These are phyloP conservation scores for Lithophane leautieri DNA, from an alignment of 2,888 invertebrate species.

Conservation along the genomic window DNA sequence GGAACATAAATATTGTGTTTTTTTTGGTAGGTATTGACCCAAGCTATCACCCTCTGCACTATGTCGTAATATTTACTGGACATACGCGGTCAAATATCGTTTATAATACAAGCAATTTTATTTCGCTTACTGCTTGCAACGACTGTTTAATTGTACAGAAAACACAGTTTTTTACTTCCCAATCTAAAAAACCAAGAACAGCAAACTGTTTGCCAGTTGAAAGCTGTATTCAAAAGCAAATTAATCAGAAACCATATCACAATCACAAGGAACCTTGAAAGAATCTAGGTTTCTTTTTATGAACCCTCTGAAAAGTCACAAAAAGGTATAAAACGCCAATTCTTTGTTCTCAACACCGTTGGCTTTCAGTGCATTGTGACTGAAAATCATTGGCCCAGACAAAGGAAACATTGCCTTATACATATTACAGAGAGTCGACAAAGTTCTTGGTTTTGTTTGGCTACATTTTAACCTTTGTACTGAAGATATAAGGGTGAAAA, in stretches of 20 bases:
- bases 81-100: background rate
- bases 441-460: no score
- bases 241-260: constrained; percentile 7
- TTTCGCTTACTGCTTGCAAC: background rate
- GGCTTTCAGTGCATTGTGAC: constrained; percentile 2
- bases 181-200: background rate
- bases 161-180: background rate
- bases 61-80: no score
- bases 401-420: constrained; percentile 8
- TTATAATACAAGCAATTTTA: background rate
- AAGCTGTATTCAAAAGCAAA: background rate
- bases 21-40: no score
- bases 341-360: constrained; percentile 23
- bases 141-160: background rate
- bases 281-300: constrained; percentile 3
- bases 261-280: constrained; percentile 16
- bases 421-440: background rate
- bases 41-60: no score
- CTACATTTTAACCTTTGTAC: background rate
- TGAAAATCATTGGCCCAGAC: constrained; percentile 1
- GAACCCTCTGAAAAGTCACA: background rate
- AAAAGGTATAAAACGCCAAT: constrained; percentile 12
- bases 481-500: background rate
- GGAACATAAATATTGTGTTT: no score
- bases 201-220: background rate